Evolutionary conservation across 2,797 vertebrate genomes (phyloP), one percentile per base, ranked within the genome.

Genomic region (Sebastes dallii): DNA sequence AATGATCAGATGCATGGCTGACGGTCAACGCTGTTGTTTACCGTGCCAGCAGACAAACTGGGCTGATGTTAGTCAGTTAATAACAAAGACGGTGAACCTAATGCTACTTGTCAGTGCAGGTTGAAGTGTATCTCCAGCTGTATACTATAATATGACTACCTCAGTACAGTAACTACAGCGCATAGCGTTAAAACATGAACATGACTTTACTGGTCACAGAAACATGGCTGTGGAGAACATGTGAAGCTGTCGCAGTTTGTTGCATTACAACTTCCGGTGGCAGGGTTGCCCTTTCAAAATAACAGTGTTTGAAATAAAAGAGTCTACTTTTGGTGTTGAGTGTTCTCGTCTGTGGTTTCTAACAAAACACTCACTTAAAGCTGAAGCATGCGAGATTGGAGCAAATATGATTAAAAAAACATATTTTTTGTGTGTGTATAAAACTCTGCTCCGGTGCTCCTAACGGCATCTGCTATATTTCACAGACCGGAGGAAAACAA

Each of bases 201-300:
- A 61, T 5, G 6, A 8, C 34, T 36, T 14, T 62, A 60, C 36
- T 71, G 4, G 24, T 22, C 3, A 16, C 4, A 12, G 3, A 74
- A 81, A 76, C 29, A 59, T 8, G 24, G 77, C 79, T 84, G 68
- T 84, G 68, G 13, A 69, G 14, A 29, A 42, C 6, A 13, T 0
- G 0, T 1, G 6, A 86, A 81, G 52, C 16, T 83, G 3, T 0
- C 4, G 10, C 4, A 12, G 6, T 9, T 64, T 39, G 2, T 34
- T 9, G 4, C 12, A 7, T 3, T 27, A 0, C 1, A 0, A 70
- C 77, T 72, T 91, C 91, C 86, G 82, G 85, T 86, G 1, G 8
- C 0, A 2, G 1, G 5, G 0, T 9, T 13, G 30, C 0, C 0
- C 24, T 85, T 90, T 88, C 77, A 87, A 58, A 89, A 62, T 85